These are phyloP conservation scores for Strigamia crassipes DNA, from an alignment of 2,888 invertebrate genomes.

Conservation along the genomic window DNA sequence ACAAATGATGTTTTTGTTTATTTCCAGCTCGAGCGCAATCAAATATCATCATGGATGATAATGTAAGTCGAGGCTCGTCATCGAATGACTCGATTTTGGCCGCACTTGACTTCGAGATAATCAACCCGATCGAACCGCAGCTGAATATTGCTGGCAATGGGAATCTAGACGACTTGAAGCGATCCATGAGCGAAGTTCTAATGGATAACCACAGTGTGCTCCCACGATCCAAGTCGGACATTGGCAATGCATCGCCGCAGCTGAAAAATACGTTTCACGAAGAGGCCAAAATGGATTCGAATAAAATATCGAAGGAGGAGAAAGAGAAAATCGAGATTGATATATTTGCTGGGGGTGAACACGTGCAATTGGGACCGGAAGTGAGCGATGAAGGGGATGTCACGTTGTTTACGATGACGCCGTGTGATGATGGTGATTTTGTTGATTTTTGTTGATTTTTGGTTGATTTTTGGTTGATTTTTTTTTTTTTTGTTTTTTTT, in stretches of 20 bases:
- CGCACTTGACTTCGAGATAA: constrained; percentile 73
- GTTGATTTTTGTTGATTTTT: constrained; percentile 29
- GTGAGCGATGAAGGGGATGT: constrained; percentile 7
- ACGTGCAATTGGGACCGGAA: constrained; percentile 28
- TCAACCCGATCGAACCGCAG: constrained; percentile 65
- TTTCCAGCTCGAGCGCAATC: not conserved
- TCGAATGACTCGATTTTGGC: constrained; percentile 69
- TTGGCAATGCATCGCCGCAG: not conserved
- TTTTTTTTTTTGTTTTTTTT: not conserved
- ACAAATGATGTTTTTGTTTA: not conserved
- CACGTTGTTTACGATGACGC: not conserved
- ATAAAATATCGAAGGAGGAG: constrained; percentile 58
- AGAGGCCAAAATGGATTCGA: constrained; percentile 70
- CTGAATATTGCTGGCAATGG: constrained; percentile 69
- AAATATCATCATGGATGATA: constrained; percentile 66
- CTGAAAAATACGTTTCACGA: not conserved
- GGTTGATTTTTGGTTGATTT: not conserved
- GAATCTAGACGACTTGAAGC: constrained; percentile 68
- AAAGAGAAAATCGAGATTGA: constrained; percentile 63
- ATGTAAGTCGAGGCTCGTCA: constrained; percentile 67
- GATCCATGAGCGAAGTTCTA: constrained; percentile 66
- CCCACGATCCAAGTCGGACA: constrained; percentile 45
- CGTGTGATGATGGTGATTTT: constrained; percentile 47
- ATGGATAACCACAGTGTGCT: constrained; percentile 51
- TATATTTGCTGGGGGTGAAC: constrained; percentile 22